Evolutionary conservation across 2,888 invertebrate species (phyloP).

Genomic region (Syritta pipiens): DNA sequence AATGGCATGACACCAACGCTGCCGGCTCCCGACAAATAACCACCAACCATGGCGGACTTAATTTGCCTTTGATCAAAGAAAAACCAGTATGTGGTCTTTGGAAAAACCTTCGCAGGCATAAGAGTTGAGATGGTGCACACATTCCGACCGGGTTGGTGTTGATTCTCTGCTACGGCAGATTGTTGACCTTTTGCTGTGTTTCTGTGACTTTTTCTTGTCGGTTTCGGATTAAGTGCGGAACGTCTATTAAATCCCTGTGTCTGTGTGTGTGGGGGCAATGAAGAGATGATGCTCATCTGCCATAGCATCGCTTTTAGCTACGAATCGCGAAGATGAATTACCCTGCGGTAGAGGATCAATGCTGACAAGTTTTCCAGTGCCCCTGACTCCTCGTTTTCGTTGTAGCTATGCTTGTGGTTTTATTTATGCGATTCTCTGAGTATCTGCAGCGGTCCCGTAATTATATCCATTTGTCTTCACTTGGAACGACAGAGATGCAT

Average conservation of each 20-base stretch:
- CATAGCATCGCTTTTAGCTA: slow-evolving; percentile 14
- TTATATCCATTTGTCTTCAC: slow-evolving; percentile 17
- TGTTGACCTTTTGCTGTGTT: slow-evolving; percentile 56
- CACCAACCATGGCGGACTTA: slow-evolving; percentile 44
- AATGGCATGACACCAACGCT: slow-evolving; percentile 6
- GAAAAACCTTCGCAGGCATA: not conserved
- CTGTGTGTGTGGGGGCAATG: not conserved
- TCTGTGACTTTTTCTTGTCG: slow-evolving; percentile 39
- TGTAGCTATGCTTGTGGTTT: slow-evolving; percentile 31
- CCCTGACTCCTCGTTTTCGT: not conserved
- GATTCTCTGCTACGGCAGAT: slow-evolving; percentile 29
- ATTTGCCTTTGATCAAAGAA: slow-evolving; percentile 47
- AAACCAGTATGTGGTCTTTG: slow-evolving; percentile 24
- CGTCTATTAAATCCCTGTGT: slow-evolving; percentile 43
- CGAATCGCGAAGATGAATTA: slow-evolving; percentile 40
- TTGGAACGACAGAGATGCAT: not conserved
- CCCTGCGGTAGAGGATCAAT: slow-evolving; percentile 30
- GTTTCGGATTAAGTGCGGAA: slow-evolving; percentile 41
- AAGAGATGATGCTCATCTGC: slow-evolving; percentile 46
- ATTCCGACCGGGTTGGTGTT: slow-evolving; percentile 23
- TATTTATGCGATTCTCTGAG: slow-evolving; percentile 9
- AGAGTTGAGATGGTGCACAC: slow-evolving; percentile 12
- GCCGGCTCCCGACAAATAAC: not conserved
- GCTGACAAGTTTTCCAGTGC: slow-evolving; percentile 33
- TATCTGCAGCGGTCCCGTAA: slow-evolving; percentile 21